Evolutionary conservation across 2,113 vertebrate genomes (phyloP), one percentile per base, ranked within the genome.

Genomic region (Haemorhous mexicanus): DNA sequence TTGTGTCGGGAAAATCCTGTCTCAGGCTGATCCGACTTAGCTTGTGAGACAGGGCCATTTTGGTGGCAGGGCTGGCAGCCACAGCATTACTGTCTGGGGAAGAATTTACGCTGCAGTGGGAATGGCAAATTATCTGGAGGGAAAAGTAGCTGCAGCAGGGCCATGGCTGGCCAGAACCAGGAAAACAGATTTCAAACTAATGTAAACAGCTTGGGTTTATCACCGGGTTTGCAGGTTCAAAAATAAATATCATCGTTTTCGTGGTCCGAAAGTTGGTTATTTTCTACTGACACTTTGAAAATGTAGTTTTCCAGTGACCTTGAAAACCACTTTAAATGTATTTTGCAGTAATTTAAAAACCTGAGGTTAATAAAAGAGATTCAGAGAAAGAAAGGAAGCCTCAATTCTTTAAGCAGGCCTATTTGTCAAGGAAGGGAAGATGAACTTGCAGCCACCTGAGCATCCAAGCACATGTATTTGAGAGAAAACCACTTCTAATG

Each of bases 171-270:
- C 83, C 62, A 32, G 94, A 97, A 90, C 90, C 89, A 93, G 94
- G 95, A 96, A 96, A 97, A 96, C 86, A 95, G 95, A 95, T 96
- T 97, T 96, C 94, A 76, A 96, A 95, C 94, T 90, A 96, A 93
- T 97, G 95, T 92, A 95, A 97, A 95, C 94, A 96, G 96, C 94
- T 96, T 97, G 96, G 76, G 81, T 96, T 97, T 97, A 97, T 97
- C 96, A 93, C 95, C 8, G 22, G 91, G 91, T 94, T 93, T 39
- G 1, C 96, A 97, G 96, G 96, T 96, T 95, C 84, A 83, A 85
- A 95, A 97, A 97, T 96, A 96, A 97, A 95, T 96, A 97, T 93
- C 96, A 72, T 69, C 9, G 18, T 15, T 84, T 93, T 32, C 46
- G 76, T 55, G 89, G 89, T 67, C 76, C 10, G 3, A 12, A 90